Conservation (phyloP, 2,888 invertebrate genomes). For the Platerodrilus igneus region DNA sequence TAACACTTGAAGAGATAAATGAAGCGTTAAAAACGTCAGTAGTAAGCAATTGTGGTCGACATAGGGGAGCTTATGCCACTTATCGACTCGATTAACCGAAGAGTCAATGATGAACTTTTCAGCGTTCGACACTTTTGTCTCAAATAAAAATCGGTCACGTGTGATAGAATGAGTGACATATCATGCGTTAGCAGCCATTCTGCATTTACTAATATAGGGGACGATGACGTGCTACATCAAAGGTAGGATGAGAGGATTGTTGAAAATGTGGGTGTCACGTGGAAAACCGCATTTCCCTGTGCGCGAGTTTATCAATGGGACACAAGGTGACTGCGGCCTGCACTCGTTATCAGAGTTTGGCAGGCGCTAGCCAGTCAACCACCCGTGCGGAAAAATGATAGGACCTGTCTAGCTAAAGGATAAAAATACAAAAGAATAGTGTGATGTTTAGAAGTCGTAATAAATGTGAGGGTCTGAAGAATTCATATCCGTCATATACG, state of each 20-base stretch:
- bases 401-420: slow-evolving; percentile 35
- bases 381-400: slow-evolving; percentile 59
- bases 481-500: too few species aligned
- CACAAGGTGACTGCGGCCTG: slow-evolving; percentile 49
- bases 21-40: slow-evolving; percentile 24
- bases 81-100: slow-evolving; percentile 32
- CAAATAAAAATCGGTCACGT: slow-evolving; percentile 47
- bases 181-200: slow-evolving; percentile 44
- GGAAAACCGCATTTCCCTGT: slow-evolving; percentile 37
- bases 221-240: slow-evolving; percentile 20
- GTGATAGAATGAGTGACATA: slow-evolving; percentile 49
- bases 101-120: slow-evolving; percentile 24
- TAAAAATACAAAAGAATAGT: slow-evolving; percentile 12
- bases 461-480: too few species aligned
- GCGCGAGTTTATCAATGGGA: slow-evolving; percentile 44
- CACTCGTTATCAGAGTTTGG: slow-evolving; percentile 45
- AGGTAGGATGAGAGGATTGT: slow-evolving; percentile 20
- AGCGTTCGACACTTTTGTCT: slow-evolving; percentile 32
- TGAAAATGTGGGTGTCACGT: slow-evolving; percentile 28
- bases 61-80: slow-evolving; percentile 22
- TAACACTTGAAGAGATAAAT: too few species aligned
- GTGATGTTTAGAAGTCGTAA: too few species aligned
- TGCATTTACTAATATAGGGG: slow-evolving; percentile 32
- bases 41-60: slow-evolving; percentile 22
- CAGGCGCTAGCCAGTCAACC: slow-evolving; percentile 44